These are phyloP conservation scores for Bergia sp. DNA, from an alignment of 92 coral and sea anemone genomes.

Conservation along the genomic window DNA sequence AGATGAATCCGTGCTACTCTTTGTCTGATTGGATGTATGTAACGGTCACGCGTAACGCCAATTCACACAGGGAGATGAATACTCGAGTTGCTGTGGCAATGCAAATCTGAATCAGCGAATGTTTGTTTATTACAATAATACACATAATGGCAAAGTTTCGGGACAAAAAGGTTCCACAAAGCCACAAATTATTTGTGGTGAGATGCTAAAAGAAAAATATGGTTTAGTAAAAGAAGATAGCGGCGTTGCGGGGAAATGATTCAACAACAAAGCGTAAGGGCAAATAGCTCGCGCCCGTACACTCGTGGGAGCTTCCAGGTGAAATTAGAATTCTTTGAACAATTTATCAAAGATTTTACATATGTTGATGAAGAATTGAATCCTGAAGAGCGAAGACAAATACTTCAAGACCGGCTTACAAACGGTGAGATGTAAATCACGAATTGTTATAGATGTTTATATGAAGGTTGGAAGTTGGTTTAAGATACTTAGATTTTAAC, in stretches of 20 bases:
- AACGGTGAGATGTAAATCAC: constrained; percentile 64
- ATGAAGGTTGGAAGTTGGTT: neutral
- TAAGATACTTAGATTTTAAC: no score
- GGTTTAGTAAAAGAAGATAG: neutral
- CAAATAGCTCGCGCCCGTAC: constrained; percentile 90
- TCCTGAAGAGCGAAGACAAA: constrained; percentile 93
- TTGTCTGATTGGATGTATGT: constrained; percentile 31
- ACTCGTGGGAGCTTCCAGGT: constrained; percentile 93
- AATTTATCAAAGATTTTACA: constrained; percentile 92
- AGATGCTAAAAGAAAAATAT: neutral
- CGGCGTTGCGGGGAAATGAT: constrained; percentile 45
- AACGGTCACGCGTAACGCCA: constrained; percentile 41
- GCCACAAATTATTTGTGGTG: constrained; percentile 3
- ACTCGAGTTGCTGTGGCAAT: constrained; percentile 42
- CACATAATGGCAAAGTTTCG: neutral
- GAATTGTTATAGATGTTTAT: no score
- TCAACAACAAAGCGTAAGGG: constrained; percentile 74
- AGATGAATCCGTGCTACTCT: neutral
- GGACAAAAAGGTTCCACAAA: constrained; percentile 23
- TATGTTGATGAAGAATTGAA: constrained; percentile 96
- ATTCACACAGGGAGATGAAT: neutral
- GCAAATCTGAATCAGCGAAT: neutral
- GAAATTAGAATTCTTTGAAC: constrained; percentile 85
- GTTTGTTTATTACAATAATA: constrained; percentile 12
- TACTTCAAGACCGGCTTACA: constrained; percentile 90